These are phyloP conservation scores for Halcyon malimbica DNA, from an alignment of 2,113 vertebrate genomes.

Conservation along the genomic window DNA sequence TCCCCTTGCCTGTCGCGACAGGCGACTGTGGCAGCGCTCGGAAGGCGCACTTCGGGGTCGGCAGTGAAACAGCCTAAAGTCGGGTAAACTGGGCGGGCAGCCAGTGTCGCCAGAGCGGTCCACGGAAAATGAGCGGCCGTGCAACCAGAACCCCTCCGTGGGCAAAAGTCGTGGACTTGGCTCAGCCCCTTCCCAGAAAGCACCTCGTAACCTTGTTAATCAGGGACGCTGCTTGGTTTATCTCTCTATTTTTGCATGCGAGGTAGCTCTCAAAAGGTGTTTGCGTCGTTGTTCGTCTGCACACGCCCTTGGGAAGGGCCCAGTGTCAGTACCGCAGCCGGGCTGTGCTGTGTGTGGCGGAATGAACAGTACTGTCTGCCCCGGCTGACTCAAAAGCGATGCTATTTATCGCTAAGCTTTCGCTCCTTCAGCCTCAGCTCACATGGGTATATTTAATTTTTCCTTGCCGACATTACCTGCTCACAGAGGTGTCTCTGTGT, in stretches of 20 bases:
- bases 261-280: background rate
- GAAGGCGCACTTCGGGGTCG: background rate
- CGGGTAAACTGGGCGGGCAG: fast-evolving
- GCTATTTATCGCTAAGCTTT: background rate
- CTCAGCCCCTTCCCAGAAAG: background rate
- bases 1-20: fast-evolving
- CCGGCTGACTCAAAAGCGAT: background rate
- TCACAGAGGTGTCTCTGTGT: background rate
- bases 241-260: background rate
- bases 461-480: fast-evolving
- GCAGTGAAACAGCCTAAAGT: background rate
- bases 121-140: fast-evolving
- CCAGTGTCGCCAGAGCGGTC: fast-evolving
- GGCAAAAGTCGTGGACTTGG: background rate
- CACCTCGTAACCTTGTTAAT: background rate
- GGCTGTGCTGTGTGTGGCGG: background rate
- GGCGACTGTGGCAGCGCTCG: background rate
- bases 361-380: fast-evolving
- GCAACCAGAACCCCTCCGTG: fast-evolving
- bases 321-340: fast-evolving
- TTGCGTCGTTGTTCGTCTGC: fast-evolving
- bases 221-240: background rate
- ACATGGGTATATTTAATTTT: background rate
- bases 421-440: background rate
- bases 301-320: background rate